Conservation (phyloP, 2,113 vertebrate species). For the Bolborhynchus lineola region DNA sequence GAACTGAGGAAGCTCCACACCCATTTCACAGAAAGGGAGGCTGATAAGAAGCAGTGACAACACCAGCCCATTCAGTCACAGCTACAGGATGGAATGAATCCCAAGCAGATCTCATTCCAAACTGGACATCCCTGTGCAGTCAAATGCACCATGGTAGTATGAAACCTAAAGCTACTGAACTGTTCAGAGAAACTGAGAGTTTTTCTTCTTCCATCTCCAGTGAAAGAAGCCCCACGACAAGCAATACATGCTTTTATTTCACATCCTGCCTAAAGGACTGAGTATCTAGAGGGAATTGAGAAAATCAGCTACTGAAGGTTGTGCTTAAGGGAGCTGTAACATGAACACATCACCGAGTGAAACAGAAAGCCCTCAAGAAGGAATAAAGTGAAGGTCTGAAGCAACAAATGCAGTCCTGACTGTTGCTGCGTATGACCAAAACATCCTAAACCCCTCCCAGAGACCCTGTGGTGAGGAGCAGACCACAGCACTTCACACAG, state of each 20-base stretch:
- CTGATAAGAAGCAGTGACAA: background rate
- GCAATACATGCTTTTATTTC: background rate
- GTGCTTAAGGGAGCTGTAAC: background rate
- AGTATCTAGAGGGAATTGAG: background rate
- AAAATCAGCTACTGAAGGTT: background rate
- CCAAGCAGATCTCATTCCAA: background rate
- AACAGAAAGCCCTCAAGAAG: background rate
- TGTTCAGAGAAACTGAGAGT: background rate
- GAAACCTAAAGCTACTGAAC: background rate
- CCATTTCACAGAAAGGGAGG: background rate
- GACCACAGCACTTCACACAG: fast-evolving
- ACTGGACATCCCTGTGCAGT: background rate
- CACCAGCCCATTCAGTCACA: fast-evolving
- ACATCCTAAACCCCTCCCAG: fast-evolving
- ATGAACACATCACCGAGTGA: fast-evolving
- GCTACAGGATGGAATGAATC: background rate
- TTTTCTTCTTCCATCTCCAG: background rate
- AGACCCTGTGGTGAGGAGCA: background rate
- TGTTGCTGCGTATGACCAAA: background rate
- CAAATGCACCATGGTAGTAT: background rate
- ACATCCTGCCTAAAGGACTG: background rate
- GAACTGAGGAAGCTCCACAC: background rate
- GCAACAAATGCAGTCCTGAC: background rate
- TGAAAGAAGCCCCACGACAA: background rate
- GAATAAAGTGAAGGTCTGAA: background rate